Percentiles rank a stretch among this genome's conserved stretches.
phyloP scores from a whole-genome alignment of 37 sponge, comb jelly and placozoan genomes.

The Ephydatia muelleri region DNA sequence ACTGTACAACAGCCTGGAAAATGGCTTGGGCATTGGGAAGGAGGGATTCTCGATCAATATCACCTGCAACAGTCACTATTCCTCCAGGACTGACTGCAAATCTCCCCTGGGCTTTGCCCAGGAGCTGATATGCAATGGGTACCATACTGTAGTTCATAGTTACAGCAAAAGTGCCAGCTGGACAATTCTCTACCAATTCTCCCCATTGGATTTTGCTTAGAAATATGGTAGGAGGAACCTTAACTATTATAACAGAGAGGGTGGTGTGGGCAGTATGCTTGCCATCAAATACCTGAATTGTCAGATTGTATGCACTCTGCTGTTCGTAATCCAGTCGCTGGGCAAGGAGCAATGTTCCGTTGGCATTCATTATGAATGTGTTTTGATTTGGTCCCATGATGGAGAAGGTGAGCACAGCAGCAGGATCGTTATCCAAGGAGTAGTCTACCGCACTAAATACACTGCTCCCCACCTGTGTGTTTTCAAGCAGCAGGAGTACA shows the following conservation, averaged over 20 bases:
- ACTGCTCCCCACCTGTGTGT: background rate
- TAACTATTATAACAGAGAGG: slow-evolving; percentile 39
- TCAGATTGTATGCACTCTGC: background rate
- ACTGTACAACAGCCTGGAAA: slow-evolving; percentile 43
- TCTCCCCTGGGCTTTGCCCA: slow-evolving; percentile 42
- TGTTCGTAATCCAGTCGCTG: slow-evolving; percentile 44
- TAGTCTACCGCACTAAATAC: slow-evolving; percentile 9
- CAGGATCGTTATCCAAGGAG: slow-evolving; percentile 33
- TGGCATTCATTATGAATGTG: slow-evolving; percentile 28
- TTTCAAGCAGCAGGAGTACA: slow-evolving; percentile 29
- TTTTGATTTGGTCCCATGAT: slow-evolving; percentile 25
- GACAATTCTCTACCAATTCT: slow-evolving; percentile 31
- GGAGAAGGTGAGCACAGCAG: slow-evolving; percentile 9
- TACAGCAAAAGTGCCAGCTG: slow-evolving; percentile 24
- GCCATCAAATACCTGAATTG: slow-evolving; percentile 50
- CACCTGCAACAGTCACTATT: slow-evolving; percentile 29
- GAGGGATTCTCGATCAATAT: slow-evolving; percentile 52
- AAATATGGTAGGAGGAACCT: slow-evolving; percentile 61
- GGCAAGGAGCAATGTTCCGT: slow-evolving; percentile 14
- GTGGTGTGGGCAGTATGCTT: slow-evolving; percentile 6
- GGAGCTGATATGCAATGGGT: slow-evolving; percentile 21
- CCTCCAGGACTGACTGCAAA: slow-evolving; percentile 32
- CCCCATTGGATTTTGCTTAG: background rate
- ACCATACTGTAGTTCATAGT: slow-evolving; percentile 19
- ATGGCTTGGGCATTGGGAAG: slow-evolving; percentile 12